These are phyloP conservation scores for Ormyrus rosae DNA, from an alignment of 2,888 invertebrate genomes.

Conservation along the genomic window DNA sequence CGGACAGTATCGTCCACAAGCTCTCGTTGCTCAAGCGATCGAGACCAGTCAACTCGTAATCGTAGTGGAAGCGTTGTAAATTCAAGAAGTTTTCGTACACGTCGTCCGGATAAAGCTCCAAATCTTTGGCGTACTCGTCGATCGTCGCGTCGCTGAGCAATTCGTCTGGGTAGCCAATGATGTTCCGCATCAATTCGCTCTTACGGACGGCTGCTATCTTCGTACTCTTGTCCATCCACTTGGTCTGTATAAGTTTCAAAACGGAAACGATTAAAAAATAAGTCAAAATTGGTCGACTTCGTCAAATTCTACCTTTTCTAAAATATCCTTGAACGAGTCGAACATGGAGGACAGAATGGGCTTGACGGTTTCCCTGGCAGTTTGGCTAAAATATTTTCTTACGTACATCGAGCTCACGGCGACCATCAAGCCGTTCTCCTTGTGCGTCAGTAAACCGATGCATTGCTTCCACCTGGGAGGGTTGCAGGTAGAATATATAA, in stretches of 20 bases:
- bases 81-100: slow-evolving; percentile 8
- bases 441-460: background rate
- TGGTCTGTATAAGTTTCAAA: background rate
- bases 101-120: background rate
- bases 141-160: slow-evolving; percentile 13
- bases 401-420: slow-evolving; percentile 41
- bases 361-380: slow-evolving; percentile 3
- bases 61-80: slow-evolving; percentile 25
- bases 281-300: background rate
- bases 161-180: slow-evolving; percentile 39
- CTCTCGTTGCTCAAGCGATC: background rate
- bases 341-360: slow-evolving; percentile 10
- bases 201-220: slow-evolving; percentile 25
- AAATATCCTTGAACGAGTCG: background rate
- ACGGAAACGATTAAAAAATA: background rate
- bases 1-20: slow-evolving; percentile 13
- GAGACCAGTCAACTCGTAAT: background rate
- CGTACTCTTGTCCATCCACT: slow-evolving; percentile 18
- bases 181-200: slow-evolving; percentile 15
- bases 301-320: slow-evolving; percentile 21
- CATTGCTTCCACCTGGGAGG: slow-evolving; percentile 16
- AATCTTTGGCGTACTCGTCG: background rate
- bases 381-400: slow-evolving; percentile 22
- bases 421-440: slow-evolving; percentile 1
- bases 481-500: background rate